Evolutionary conservation across 2,888 invertebrate genomes (phyloP), one percentile per base, ranked within the genome.

Genomic region (Julus scandinavius): DNA sequence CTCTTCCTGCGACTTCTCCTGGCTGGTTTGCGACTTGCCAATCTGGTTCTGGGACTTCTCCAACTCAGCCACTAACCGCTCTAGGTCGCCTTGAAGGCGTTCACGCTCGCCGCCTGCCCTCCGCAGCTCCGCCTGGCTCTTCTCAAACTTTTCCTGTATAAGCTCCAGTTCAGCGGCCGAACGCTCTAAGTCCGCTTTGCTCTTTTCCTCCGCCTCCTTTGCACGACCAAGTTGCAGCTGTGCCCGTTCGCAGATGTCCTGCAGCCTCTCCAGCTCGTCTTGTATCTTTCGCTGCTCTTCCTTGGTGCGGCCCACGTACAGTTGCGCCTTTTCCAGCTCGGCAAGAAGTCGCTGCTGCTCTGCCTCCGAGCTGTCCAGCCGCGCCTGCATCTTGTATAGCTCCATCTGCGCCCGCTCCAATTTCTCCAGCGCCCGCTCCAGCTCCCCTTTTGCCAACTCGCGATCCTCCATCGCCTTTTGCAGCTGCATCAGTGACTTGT

Each of bases 1-100:
- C 93, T 98, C 98, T 92, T 98, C 97, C 92, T 97, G 97, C 87
- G 96, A 95, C 91, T 97, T 97, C 91, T 97, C 97, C 89, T 97
- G 95, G 7, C 95, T 95, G 15, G 95, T 95, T 91, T 96, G 96
- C 15, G 96, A 95, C 93, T 98, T 97, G 90, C 95, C 95, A 91
- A 96, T 95, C 91, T 97, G 97, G 89, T 96, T 95, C 93, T 97
- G 97, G 0, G 97, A 95, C 89, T 97, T 93, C 91, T 98, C 97
- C 89, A 97, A 89, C 95, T 96, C 93, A 96, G 96, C 90, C 17
- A 90, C 89, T 87, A 92, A 90, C 45, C 91, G 90, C 58, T 92
- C 92, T 29, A 91, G 90, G 85, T 92, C 91, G 41, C 90, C 90
- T 86, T 91, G 90, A 50, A 91, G 90, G 89, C 91, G 91, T 80